Conservation (phyloP, 2,797 vertebrate species). For the Orestias chungarensis region DNA sequence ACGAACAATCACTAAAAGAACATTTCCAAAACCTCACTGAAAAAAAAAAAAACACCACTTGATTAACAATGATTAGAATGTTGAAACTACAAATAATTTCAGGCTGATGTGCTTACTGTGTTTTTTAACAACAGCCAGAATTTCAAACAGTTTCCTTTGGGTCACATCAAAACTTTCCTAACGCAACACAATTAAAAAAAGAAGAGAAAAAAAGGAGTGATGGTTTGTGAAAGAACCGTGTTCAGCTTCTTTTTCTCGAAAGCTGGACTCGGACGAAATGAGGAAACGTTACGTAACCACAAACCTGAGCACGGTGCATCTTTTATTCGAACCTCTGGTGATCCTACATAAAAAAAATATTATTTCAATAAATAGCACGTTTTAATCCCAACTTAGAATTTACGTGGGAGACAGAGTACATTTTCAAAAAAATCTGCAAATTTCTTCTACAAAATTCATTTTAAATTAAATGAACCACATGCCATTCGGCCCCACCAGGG, state of each 20-base stretch:
- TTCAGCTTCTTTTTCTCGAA: neutral
- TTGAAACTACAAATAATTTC: neutral
- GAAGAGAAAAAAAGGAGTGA: neutral
- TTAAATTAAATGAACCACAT: neutral
- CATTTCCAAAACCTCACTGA: neutral
- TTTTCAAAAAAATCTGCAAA: neutral
- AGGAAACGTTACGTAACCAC: neutral
- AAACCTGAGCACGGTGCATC: neutral
- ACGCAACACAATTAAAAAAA: neutral
- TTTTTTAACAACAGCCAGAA: neutral
- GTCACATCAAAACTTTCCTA: neutral
- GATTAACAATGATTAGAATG: conserved; percentile 2
- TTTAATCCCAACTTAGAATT: no score
- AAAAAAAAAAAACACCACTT: neutral
- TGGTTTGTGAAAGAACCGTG: neutral
- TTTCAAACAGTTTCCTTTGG: neutral
- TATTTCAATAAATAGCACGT: no score
- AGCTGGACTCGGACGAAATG: neutral
- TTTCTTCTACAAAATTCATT: neutral
- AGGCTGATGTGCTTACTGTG: neutral
- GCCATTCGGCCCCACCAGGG: neutral
- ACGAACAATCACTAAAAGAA: neutral
- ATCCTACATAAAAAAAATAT: neutral
- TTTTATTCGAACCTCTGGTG: neutral
- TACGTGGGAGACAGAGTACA: no score